Conservation (phyloP, 2,113 vertebrate species). For the Cyprinodon brontotheroides region DNA sequence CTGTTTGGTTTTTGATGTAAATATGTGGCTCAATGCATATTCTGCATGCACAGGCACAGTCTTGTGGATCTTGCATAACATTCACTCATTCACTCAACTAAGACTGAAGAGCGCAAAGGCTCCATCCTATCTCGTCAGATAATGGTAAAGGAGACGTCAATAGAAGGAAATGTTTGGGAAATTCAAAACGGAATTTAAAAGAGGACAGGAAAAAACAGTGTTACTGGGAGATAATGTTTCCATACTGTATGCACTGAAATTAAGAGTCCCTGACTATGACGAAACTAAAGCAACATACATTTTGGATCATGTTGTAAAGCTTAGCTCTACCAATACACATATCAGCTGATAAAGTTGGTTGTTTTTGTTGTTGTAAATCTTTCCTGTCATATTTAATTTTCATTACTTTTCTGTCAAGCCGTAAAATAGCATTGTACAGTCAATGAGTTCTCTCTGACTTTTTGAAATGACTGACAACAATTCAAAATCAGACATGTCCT, state of each 20-base stretch:
- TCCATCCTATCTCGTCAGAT: not conserved
- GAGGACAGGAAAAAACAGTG: not conserved
- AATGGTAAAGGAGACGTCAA: constrained; percentile 1
- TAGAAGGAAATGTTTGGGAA: constrained; percentile 1
- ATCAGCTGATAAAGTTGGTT: not conserved
- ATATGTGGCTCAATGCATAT: constrained; percentile 10
- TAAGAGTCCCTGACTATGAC: constrained; percentile 32
- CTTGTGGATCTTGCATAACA: constrained; percentile 56
- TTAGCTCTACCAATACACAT: not conserved
- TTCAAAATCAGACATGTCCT: not conserved
- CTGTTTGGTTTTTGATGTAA: constrained; percentile 12
- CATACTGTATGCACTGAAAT: constrained; percentile 1
- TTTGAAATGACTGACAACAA: not conserved
- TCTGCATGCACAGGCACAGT: constrained; percentile 51
- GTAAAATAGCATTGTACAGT: not conserved
- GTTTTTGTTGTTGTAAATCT: not conserved
- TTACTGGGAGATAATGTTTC: not conserved
- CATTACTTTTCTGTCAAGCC: not conserved
- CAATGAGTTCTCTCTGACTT: not conserved
- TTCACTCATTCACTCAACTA: not conserved
- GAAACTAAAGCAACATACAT: constrained; percentile 19
- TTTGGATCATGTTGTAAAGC: not conserved
- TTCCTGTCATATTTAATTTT: not conserved
- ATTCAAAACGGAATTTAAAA: constrained; percentile 1
- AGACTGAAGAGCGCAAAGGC: constrained; percentile 12